These are phyloP conservation scores for Stichodactyla helianthus DNA, from an alignment of 64 coral and sea anemone species.

Conservation along the genomic window DNA sequence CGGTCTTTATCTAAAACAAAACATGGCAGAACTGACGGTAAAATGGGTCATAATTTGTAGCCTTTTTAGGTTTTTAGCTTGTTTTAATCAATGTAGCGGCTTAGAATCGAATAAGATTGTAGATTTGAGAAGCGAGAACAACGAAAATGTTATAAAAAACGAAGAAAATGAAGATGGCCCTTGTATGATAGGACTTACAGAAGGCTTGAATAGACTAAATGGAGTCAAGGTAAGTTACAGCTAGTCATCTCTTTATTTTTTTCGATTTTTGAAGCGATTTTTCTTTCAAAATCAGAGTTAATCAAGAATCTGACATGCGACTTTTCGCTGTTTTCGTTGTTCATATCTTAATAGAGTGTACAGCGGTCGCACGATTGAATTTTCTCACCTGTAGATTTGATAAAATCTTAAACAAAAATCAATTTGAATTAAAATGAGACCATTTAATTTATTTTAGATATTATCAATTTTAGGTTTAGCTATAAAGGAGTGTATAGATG, in stretches of 20 bases:
- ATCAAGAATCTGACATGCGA: background rate
- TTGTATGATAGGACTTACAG: conserved; percentile 46
- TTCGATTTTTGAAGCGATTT: background rate
- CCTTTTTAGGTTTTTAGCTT: background rate
- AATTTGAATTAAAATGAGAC: background rate
- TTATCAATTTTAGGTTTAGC: no score
- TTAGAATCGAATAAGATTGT: background rate
- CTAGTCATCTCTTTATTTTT: background rate
- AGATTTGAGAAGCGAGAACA: background rate
- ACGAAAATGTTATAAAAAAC: background rate
- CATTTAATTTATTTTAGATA: no score
- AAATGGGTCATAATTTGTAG: background rate
- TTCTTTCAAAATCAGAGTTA: background rate
- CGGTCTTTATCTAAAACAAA: background rate
- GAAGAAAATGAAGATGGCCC: conserved; percentile 11
- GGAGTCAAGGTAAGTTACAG: conserved; percentile 37
- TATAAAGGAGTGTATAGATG: background rate
- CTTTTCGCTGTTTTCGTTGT: background rate
- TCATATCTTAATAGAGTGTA: background rate
- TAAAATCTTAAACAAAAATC: background rate
- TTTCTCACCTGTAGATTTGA: background rate
- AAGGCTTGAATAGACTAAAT: conserved; percentile 41
- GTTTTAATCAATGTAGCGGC: background rate
- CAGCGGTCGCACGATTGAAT: background rate
- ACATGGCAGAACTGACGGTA: background rate